Evolutionary conservation across 53 echinoderm and acorn worm species (phyloP).

Genomic region (Pentamera pediparva): DNA sequence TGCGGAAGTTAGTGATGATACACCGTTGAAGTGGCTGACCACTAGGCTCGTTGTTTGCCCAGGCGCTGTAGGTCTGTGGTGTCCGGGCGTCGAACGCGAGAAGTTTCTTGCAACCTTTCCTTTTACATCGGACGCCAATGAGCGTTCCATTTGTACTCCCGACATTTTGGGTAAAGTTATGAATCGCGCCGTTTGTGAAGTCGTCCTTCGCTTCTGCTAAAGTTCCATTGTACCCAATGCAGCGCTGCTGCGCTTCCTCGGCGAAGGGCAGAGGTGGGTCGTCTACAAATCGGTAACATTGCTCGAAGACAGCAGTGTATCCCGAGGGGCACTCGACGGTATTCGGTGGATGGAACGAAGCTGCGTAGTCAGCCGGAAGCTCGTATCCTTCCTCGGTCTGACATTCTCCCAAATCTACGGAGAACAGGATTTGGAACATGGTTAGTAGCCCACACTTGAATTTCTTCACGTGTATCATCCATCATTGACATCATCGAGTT

Average conservation of each 20-base stretch:
- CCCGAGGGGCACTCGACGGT: background rate
- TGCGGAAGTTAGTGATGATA: conserved; percentile 18
- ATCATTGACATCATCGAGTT: too few relatives aligned
- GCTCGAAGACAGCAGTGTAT: conserved; percentile 1
- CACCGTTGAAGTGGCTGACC: conserved; percentile 9
- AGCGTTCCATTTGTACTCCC: background rate
- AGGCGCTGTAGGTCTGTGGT: conserved; percentile 8
- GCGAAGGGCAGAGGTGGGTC: background rate
- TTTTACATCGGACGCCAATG: conserved; percentile 5
- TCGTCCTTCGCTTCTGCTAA: conserved; percentile 28
- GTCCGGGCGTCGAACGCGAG: background rate
- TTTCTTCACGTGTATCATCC: too few relatives aligned
- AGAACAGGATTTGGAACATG: too few relatives aligned
- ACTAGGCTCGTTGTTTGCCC: conserved; percentile 21
- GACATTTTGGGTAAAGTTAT: background rate
- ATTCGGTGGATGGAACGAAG: background rate
- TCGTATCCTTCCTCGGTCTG: background rate
- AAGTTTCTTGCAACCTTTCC: conserved; percentile 9
- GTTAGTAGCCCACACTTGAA: too few relatives aligned
- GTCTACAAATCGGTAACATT: background rate
- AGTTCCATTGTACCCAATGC: background rate
- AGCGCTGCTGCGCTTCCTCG: background rate
- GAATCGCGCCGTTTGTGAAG: conserved; percentile 29
- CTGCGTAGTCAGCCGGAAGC: background rate
- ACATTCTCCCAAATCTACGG: too few relatives aligned